A percentile compares a stretch with the other conserved stretches of the same genome.
phyloP scores from a whole-genome alignment of 2,888 invertebrate genomes.

The Zaprionus lineosus region DNA sequence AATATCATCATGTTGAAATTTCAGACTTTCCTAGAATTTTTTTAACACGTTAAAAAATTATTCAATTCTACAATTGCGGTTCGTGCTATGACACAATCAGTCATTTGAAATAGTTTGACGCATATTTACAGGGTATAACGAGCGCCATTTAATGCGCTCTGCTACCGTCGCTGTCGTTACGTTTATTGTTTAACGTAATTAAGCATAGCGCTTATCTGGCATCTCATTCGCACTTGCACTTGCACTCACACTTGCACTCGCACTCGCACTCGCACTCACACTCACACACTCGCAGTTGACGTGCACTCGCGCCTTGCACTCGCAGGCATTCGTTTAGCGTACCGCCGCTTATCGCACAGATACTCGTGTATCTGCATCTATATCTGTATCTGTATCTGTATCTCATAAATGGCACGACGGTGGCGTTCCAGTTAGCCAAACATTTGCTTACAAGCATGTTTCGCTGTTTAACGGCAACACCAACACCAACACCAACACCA shows the following conservation, averaged over 20 bases:
- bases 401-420: constrained; percentile 40
- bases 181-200: constrained; percentile 70
- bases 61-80: no score
- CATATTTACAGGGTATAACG: constrained; percentile 16
- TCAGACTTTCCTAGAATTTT: no score
- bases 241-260: constrained; percentile 31
- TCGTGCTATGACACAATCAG: no score
- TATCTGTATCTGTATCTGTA: constrained; percentile 35
- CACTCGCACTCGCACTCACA: constrained; percentile 32
- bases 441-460: constrained; percentile 78
- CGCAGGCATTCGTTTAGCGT: constrained; percentile 30
- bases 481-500: no score
- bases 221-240: constrained; percentile 33
- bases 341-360: constrained; percentile 28
- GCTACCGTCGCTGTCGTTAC: constrained; percentile 60
- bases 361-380: no score
- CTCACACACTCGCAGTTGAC: not conserved
- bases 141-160: constrained; percentile 68
- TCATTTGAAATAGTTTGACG: no score
- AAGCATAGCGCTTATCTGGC: constrained; percentile 42
- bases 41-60: no score
- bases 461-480: constrained; percentile 74
- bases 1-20: no score
- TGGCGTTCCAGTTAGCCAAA: constrained; percentile 65
- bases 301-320: constrained; percentile 22